These are phyloP conservation scores for Phylloscopus whistleri DNA, from an alignment of 2,113 vertebrate genomes.

Conservation along the genomic window DNA sequence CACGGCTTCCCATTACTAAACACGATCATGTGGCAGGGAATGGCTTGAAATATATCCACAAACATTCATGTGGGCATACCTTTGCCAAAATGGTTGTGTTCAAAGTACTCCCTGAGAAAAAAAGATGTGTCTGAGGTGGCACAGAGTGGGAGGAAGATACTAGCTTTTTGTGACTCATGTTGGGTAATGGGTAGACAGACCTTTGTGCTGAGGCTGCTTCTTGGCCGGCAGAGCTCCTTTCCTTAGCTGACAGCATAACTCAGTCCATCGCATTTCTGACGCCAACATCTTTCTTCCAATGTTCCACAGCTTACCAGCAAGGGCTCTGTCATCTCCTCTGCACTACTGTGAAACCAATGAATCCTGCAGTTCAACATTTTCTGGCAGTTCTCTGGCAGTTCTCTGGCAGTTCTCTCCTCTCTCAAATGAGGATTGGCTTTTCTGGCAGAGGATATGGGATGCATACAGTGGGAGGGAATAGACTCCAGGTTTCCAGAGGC, in stretches of 20 bases:
- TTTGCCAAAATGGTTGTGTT: background rate
- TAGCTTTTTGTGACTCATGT: background rate
- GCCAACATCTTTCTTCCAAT: background rate
- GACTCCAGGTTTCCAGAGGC: background rate
- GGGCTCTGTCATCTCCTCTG: background rate
- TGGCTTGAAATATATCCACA: background rate
- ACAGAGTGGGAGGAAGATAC: background rate
- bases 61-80: background rate
- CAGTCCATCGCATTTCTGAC: fast-evolving
- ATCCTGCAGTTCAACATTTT: background rate
- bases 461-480: background rate
- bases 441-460: background rate
- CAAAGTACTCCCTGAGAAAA: background rate
- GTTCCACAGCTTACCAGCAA: background rate
- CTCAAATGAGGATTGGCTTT: background rate
- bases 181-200: background rate
- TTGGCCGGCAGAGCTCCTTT: background rate
- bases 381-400: background rate
- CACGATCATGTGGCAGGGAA: background rate
- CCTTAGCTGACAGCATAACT: background rate
- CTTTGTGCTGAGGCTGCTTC: background rate
- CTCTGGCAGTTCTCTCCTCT: no score
- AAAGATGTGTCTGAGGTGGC: background rate
- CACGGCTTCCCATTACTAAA: background rate
- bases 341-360: background rate